Evolutionary conservation across 2,797 vertebrate species (phyloP).

Genomic region (Tapirus indicus): DNA sequence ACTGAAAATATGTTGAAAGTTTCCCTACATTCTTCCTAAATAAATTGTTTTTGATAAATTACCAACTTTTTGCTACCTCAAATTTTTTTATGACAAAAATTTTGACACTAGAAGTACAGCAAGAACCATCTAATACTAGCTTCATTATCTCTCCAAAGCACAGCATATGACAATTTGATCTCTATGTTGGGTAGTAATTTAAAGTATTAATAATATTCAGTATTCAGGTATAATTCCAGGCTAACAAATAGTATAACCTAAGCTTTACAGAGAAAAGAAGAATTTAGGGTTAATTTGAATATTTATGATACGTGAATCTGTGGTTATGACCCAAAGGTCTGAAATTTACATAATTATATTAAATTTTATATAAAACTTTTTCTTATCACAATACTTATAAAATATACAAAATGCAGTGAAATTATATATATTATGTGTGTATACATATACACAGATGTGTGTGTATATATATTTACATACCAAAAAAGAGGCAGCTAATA

Average conservation of each 20-base stretch:
- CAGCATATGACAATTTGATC: conserved; percentile 16
- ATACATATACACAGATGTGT: conserved; percentile 31
- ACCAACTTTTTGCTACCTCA: conserved; percentile 3
- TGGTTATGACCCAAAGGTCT: conserved; percentile 26
- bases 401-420: conserved; percentile 44
- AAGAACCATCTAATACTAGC: conserved; percentile 41
- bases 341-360: conserved; percentile 41
- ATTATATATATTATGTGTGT: neutral
- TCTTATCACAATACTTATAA: conserved; percentile 48
- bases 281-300: conserved; percentile 18
- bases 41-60: conserved; percentile 53
- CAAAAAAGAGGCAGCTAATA: conserved; percentile 28
- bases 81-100: conserved; percentile 57
- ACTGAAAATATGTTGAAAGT: conserved; percentile 18
- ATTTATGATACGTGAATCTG: conserved; percentile 35
- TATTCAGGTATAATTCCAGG: conserved; percentile 45
- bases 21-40: conserved; percentile 27
- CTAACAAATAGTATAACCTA: conserved; percentile 37
- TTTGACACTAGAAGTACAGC: neutral
- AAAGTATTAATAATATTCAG: neutral
- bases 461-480: conserved; percentile 43
- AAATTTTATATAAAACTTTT: conserved; percentile 35
- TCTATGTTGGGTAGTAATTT: conserved; percentile 37
- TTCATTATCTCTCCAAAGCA: conserved; percentile 26
- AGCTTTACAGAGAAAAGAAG: conserved; percentile 13